These are phyloP conservation scores for Pammene aurita DNA, from an alignment of 2,888 invertebrate genomes.

Conservation along the genomic window DNA sequence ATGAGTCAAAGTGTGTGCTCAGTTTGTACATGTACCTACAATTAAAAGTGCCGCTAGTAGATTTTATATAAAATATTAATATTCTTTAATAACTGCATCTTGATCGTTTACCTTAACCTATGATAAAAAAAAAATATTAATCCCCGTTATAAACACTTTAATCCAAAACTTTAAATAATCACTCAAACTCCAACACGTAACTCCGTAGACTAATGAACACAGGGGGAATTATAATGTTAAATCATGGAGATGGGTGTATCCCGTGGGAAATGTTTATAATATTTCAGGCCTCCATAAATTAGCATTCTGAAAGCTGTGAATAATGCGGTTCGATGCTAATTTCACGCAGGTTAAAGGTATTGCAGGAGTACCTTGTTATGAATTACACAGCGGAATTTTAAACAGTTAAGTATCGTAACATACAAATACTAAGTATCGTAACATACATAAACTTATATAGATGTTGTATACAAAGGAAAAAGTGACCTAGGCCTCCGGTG, in stretches of 20 bases:
- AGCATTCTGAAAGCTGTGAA: conserved; percentile 20
- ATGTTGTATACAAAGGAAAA: no score
- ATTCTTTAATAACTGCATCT: no score
- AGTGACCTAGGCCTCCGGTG: no score
- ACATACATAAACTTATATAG: no score
- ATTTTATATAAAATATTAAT: no score
- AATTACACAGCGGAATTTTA: not conserved
- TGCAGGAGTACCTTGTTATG: not conserved
- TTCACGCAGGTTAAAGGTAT: conserved; percentile 18
- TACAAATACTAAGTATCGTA: no score
- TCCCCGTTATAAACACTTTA: no score
- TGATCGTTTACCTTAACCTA: no score
- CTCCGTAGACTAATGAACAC: conserved; percentile 13
- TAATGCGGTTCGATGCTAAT: conserved; percentile 22
- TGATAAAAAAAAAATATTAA: no score
- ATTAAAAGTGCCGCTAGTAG: no score
- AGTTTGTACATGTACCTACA: no score
- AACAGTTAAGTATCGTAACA: not conserved
- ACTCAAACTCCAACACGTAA: not conserved
- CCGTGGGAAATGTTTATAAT: conserved; percentile 21
- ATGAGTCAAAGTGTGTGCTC: no score
- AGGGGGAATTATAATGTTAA: conserved; percentile 21
- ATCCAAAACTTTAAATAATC: not conserved
- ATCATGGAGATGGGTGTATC: conserved; percentile 25
- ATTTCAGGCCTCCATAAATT: conserved; percentile 30